Conservation (phyloP, 2,797 vertebrate species). For the Megaceryle alcyon region DNA sequence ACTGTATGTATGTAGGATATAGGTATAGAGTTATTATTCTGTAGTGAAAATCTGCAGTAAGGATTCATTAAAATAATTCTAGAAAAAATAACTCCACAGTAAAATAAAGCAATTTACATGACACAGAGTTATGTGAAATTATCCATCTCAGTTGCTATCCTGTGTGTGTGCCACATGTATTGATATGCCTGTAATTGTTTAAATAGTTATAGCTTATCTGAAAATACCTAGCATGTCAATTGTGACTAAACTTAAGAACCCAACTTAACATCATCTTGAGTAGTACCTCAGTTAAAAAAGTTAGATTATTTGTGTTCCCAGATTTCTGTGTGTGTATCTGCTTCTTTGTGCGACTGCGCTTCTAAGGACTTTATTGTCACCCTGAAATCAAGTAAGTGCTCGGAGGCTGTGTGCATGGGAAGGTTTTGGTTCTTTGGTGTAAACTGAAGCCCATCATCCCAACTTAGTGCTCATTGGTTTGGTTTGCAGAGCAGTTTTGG, state of each 20-base stretch:
- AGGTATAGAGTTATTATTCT: not conserved
- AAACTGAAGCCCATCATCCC: not conserved
- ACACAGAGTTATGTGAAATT: not conserved
- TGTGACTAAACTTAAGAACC: not conserved
- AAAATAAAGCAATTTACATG: not conserved
- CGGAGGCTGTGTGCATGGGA: not conserved
- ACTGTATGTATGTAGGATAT: not conserved
- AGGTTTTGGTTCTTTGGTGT: not conserved
- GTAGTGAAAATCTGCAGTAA: not conserved
- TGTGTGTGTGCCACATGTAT: not conserved
- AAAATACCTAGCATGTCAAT: fast-evolving
- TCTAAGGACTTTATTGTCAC: not conserved
- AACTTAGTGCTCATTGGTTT: not conserved
- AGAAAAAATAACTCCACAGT: not conserved
- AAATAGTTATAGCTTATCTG: not conserved
- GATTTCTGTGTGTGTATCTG: not conserved
- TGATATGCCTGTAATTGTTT: not conserved
- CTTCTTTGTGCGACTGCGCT: not conserved
- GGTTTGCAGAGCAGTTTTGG: not conserved
- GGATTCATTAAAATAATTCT: not conserved
- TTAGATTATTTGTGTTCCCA: not conserved
- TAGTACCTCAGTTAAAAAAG: not conserved
- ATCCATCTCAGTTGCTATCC: not conserved
- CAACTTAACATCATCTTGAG: not conserved
- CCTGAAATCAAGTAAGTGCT: not conserved